These are phyloP conservation scores for Drosophila lini DNA, from an alignment of 1,140 invertebrate species.

Conservation along the genomic window DNA sequence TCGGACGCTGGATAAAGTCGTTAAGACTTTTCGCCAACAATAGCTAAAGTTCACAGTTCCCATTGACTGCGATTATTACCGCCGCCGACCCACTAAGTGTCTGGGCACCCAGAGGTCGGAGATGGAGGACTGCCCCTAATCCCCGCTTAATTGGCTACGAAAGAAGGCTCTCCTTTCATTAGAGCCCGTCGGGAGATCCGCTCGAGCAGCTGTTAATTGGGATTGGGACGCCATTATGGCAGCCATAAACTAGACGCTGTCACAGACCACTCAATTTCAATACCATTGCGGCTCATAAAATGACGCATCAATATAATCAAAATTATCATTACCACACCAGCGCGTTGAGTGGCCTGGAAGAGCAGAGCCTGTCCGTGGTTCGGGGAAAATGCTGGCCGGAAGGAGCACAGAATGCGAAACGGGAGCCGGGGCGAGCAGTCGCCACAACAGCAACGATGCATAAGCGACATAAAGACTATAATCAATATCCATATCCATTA, in stretches of 20 bases:
- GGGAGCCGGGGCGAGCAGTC: constrained; percentile 9
- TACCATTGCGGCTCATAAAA: constrained; percentile 81
- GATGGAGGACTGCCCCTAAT: constrained; percentile 23
- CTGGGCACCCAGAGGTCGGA: constrained; percentile 1
- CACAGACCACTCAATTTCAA: constrained; percentile 81
- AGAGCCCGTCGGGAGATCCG: constrained; percentile 24
- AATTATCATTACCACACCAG: constrained; percentile 71
- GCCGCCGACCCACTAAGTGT: constrained; percentile 22
- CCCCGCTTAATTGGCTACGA: constrained; percentile 41
- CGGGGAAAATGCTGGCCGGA: not conserved
- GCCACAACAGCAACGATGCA: constrained; percentile 44
- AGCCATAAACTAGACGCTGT: constrained; percentile 66
- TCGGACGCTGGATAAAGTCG: constrained; percentile 45
- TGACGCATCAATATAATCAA: constrained; percentile 83
- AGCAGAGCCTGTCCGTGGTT: not conserved
- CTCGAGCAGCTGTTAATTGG: constrained; percentile 72
- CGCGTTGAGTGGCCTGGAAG: constrained; percentile 18
- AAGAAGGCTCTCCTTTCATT: constrained; percentile 36
- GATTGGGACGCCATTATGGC: constrained; percentile 51
- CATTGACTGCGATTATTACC: constrained; percentile 44
- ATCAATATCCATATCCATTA: constrained; percentile 83
- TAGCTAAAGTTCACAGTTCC: constrained; percentile 39
- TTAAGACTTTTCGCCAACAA: constrained; percentile 47
- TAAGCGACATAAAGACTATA: constrained; percentile 78
- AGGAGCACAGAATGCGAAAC: constrained; percentile 11